Evolutionary conservation across 92 coral and sea anemone genomes (phyloP).

Genomic region (Bergia puertoricense): DNA sequence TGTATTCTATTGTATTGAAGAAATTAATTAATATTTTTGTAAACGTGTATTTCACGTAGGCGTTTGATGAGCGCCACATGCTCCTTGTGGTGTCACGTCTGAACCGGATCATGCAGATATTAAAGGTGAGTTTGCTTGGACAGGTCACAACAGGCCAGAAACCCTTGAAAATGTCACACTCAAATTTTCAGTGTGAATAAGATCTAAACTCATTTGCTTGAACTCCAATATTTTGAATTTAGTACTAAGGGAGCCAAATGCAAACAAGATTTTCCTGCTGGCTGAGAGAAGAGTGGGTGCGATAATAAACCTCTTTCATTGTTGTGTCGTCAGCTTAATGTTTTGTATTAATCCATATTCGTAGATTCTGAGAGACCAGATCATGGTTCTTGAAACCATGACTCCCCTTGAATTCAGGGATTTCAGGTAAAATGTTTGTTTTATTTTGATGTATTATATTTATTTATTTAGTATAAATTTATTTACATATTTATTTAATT

Average conservation of each 20-base stretch:
- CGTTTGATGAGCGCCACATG: slow-evolving; percentile 84
- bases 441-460: background rate
- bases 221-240: too few relatives aligned
- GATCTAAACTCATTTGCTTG: background rate
- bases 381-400: slow-evolving; percentile 91
- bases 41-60: slow-evolving; percentile 43
- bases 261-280: background rate
- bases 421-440: slow-evolving; percentile 68
- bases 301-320: background rate
- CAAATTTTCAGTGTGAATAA: too few relatives aligned
- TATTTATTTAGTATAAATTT: too few relatives aligned
- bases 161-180: too few relatives aligned
- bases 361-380: slow-evolving; percentile 89
- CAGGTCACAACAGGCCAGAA: background rate
- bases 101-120: slow-evolving; percentile 82
- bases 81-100: slow-evolving; percentile 84
- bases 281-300: background rate
- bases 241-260: too few relatives aligned
- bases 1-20: too few relatives aligned
- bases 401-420: slow-evolving; percentile 93
- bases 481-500: too few relatives aligned
- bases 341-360: slow-evolving; percentile 6
- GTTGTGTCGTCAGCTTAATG: background rate
- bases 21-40: background rate
- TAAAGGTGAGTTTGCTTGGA: slow-evolving; percentile 59